Percentiles rank a stretch among this genome's conserved stretches.
phyloP scores from a whole-genome alignment of 2,888 invertebrate genomes.

The Beris morrisii region DNA sequence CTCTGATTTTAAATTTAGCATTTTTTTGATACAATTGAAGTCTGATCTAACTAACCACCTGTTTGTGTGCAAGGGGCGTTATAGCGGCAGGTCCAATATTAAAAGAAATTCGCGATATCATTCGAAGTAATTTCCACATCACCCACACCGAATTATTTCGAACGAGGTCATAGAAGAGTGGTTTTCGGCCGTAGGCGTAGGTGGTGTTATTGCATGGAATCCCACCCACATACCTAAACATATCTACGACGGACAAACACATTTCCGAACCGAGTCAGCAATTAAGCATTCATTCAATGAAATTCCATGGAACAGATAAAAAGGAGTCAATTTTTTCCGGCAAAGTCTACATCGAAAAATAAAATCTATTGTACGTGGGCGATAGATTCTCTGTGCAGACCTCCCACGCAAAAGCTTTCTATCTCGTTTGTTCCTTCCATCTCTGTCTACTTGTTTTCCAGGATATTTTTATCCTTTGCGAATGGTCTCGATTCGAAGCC shows the following conservation, averaged over 20 bases:
- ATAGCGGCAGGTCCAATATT: background rate
- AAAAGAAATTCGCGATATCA: background rate
- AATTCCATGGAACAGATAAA: background rate
- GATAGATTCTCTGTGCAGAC: slow-evolving; percentile 29
- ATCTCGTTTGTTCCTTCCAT: slow-evolving; percentile 1
- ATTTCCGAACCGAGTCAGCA: slow-evolving; percentile 11
- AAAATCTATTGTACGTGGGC: slow-evolving; percentile 27
- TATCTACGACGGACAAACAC: too few relatives aligned
- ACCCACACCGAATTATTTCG: slow-evolving; percentile 6
- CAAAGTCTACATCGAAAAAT: slow-evolving; percentile 15
- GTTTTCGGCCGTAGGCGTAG: slow-evolving; percentile 1
- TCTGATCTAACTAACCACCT: slow-evolving; percentile 13
- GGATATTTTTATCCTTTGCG: slow-evolving; percentile 26
- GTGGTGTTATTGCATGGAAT: slow-evolving; percentile 1
- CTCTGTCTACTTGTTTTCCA: slow-evolving; percentile 9
- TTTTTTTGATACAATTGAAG: background rate
- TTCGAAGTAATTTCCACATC: slow-evolving; percentile 1
- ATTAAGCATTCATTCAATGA: slow-evolving; percentile 26
- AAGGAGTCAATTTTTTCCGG: background rate
- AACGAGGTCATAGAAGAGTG: slow-evolving; percentile 18
- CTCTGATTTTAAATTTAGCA: background rate
- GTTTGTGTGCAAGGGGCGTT: slow-evolving; percentile 20
- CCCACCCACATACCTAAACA: background rate
- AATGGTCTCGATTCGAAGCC: background rate
- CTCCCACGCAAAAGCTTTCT: slow-evolving; percentile 2